Conservation (phyloP, 2,888 invertebrate genomes). For the Erebia palarica region DNA sequence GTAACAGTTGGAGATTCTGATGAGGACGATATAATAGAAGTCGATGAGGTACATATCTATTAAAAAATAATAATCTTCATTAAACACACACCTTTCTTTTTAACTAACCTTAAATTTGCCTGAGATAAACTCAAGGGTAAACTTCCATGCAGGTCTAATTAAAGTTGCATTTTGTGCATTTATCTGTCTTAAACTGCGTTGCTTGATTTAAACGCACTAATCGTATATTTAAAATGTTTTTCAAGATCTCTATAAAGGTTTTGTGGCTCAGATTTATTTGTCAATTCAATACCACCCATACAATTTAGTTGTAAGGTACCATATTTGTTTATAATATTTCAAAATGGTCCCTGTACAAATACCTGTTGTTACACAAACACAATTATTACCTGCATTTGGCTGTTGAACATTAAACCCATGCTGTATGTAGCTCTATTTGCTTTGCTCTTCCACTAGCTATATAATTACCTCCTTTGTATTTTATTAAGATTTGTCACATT, state of each 20-base stretch:
- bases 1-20: conserved; percentile 88
- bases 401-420: too few species aligned
- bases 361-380: too few species aligned
- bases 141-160: conserved; percentile 16
- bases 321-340: too few species aligned
- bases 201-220: not conserved
- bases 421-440: too few species aligned
- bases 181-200: not conserved
- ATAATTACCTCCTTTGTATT: not conserved
- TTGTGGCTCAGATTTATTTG: not conserved
- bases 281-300: too few species aligned
- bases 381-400: too few species aligned
- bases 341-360: too few species aligned
- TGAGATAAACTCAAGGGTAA: conserved; percentile 40
- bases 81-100: not conserved
- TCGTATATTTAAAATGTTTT: not conserved
- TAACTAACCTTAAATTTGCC: conserved; percentile 30
- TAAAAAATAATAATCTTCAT: conserved; percentile 3
- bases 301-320: too few species aligned
- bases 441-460: too few species aligned
- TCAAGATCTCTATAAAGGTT: not conserved
- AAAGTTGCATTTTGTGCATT: not conserved
- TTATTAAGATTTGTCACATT: not conserved
- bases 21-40: conserved; percentile 94
- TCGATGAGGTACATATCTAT: conserved; percentile 88